A percentile compares a stretch with the other conserved stretches of the same genome.
Conservation (phyloP, 1,140 invertebrate genomes). For the Psix sp. region DNA sequence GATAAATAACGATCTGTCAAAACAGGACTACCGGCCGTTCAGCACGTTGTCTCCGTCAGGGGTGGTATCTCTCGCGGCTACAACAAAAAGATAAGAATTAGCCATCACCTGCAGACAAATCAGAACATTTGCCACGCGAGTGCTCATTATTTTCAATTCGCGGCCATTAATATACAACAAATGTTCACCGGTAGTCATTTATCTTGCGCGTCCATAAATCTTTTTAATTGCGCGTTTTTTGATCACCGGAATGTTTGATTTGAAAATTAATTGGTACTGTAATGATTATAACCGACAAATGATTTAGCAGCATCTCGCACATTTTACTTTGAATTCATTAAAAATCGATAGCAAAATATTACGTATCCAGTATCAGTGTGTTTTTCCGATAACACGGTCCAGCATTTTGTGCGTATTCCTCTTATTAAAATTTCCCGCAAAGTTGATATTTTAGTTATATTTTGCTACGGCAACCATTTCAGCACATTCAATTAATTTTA, state of each 20-base stretch:
- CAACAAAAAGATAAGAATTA: conserved; percentile 57
- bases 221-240: conserved; percentile 42
- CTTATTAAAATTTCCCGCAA: no score
- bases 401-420: no score
- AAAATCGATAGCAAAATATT: no score
- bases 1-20: conserved; percentile 72
- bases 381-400: no score
- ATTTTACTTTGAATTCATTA: no score
- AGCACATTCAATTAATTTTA: no score
- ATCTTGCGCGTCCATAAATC: conserved; percentile 44
- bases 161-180: conserved; percentile 47
- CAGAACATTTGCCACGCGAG: conserved; percentile 51
- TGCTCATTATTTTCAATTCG: conserved; percentile 54
- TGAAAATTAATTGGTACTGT: conserved; percentile 40
- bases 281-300: no score
- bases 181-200: conserved; percentile 32
- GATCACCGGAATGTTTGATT: conserved; percentile 32
- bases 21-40: conserved; percentile 67
- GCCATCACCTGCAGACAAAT: conserved; percentile 43
- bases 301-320: no score
- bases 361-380: no score
- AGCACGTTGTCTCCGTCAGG: conserved; percentile 59
- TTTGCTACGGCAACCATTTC: no score
- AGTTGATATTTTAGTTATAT: no score
- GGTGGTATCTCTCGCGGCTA: conserved; percentile 47